Percentiles rank a stretch among this genome's conserved stretches.
Evolutionary conservation across 2,888 invertebrate species (phyloP).

Genomic region (Belgica antarctica): DNA sequence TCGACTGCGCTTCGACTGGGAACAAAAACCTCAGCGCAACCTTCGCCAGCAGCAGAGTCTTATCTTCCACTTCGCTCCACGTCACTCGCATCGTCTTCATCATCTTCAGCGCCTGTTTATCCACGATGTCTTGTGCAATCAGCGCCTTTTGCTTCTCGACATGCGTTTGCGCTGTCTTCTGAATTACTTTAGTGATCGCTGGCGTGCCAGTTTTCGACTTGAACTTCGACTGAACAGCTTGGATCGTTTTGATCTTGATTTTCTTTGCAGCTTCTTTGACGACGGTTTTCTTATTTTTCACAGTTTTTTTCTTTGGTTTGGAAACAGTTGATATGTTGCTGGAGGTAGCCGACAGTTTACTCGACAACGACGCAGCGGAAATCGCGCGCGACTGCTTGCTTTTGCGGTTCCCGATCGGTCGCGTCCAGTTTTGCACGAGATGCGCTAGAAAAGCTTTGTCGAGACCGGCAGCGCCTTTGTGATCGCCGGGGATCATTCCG

Average conservation of each 20-base stretch:
- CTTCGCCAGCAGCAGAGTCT: slow-evolving; percentile 65
- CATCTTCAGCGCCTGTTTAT: slow-evolving; percentile 25
- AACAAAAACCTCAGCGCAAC: slow-evolving; percentile 61
- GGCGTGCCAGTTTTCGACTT: neutral
- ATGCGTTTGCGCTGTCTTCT: neutral
- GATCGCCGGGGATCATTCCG: slow-evolving; percentile 70
- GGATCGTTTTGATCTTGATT: neutral
- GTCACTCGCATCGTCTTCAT: slow-evolving; percentile 57
- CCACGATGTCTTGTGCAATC: slow-evolving; percentile 11
- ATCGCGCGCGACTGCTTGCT: neutral
- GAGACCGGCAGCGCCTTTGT: slow-evolving; percentile 68
- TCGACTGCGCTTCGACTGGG: slow-evolving; percentile 49
- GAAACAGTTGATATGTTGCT: too few relatives aligned
- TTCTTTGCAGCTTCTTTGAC: slow-evolving; percentile 28
- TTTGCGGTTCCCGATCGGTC: slow-evolving; percentile 48
- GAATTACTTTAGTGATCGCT: neutral
- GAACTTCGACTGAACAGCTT: neutral
- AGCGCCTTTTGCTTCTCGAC: neutral
- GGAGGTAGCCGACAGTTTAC: too few relatives aligned
- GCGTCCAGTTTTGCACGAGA: slow-evolving; percentile 65
- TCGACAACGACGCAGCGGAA: neutral
- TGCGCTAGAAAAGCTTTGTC: slow-evolving; percentile 66
- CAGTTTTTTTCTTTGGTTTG: neutral
- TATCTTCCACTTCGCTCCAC: slow-evolving; percentile 70
- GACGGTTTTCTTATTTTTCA: neutral